Evolutionary conservation across 1,140 invertebrate genomes (phyloP).

Genomic region (Zaprionus nigranus): DNA sequence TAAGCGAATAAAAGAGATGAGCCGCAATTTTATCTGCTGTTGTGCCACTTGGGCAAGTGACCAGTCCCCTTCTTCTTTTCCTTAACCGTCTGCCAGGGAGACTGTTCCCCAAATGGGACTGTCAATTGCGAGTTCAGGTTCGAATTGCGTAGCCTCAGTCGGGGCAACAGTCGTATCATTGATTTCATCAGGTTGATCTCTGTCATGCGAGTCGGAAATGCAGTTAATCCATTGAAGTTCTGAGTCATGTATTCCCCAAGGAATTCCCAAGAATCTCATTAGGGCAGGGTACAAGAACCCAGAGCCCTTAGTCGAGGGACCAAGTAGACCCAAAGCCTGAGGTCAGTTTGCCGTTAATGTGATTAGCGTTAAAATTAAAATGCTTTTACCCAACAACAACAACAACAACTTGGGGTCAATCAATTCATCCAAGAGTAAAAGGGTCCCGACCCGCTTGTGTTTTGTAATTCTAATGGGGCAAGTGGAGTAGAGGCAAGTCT

Average conservation of each 20-base stretch:
- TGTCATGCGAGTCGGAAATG: neutral
- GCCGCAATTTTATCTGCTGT: neutral
- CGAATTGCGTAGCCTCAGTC: neutral
- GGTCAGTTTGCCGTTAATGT: constrained; percentile 34
- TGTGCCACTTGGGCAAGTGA: neutral
- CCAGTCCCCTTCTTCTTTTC: neutral
- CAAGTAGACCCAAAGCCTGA: constrained; percentile 3
- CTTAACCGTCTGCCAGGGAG: too few relatives aligned
- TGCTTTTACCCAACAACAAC: constrained; percentile 12
- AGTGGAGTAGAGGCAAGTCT: neutral
- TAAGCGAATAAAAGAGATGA: constrained; percentile 31
- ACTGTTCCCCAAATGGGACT: neutral
- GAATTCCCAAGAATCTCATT: constrained; percentile 2
- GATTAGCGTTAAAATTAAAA: constrained; percentile 40
- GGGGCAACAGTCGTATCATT: neutral
- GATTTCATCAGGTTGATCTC: neutral
- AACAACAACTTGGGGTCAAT: constrained; percentile 1
- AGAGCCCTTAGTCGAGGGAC: neutral
- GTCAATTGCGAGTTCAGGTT: neutral
- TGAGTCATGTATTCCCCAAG: neutral
- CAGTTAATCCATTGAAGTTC: neutral
- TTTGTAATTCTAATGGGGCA: constrained; percentile 28
- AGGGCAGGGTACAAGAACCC: neutral
- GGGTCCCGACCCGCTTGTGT: neutral
- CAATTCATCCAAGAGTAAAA: neutral